phyloP scores from a whole-genome alignment of 1,140 invertebrate genomes.

The Drosophila albomicans region DNA sequence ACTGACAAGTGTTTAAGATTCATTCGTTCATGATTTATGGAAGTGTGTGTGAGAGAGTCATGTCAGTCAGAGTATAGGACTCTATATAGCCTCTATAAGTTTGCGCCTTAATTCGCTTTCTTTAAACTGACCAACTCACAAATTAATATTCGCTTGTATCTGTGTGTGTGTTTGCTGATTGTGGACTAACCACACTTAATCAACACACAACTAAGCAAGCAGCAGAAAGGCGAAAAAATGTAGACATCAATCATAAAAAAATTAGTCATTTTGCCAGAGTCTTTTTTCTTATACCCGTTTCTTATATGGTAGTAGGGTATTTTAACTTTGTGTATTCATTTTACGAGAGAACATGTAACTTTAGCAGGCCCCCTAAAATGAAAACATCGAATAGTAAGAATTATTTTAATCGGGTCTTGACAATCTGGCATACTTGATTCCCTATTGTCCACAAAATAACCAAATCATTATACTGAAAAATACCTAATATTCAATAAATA shows the following conservation, averaged over 20 bases:
- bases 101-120: conserved; percentile 38
- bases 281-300: background rate
- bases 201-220: conserved; percentile 37
- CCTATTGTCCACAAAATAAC: too few species aligned
- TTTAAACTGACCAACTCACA: conserved; percentile 24
- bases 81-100: conserved; percentile 50
- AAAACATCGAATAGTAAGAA: too few species aligned
- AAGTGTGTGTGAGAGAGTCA: conserved; percentile 26
- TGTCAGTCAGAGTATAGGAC: background rate
- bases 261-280: conserved; percentile 64
- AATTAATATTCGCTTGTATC: conserved; percentile 21
- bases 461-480: too few species aligned
- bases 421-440: too few species aligned
- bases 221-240: conserved; percentile 19
- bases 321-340: too few species aligned
- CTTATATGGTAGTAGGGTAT: too few species aligned
- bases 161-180: conserved; percentile 11
- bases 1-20: conserved; percentile 77
- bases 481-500: too few species aligned
- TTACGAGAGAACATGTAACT: too few species aligned
- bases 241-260: conserved; percentile 76
- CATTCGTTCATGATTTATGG: conserved; percentile 76
- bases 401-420: too few species aligned
- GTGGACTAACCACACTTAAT: conserved; percentile 57
- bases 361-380: too few species aligned